Base-by-base conservation (phyloP, 2,888 invertebrate genomes). In the Notodonta dromedarius region DNA sequence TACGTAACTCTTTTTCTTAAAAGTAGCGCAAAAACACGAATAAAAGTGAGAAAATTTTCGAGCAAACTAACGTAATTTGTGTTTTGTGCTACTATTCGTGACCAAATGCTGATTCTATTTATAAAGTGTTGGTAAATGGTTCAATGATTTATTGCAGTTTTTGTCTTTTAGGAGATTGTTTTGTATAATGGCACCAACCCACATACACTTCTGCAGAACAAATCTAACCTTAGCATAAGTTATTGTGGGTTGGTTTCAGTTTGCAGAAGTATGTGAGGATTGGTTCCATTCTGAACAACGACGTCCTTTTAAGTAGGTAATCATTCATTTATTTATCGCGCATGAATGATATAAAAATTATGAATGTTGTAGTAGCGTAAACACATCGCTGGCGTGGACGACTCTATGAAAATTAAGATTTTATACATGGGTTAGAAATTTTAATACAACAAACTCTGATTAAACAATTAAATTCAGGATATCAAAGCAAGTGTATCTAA, bases 21-120 rank as follows among this genome's bases (percentile, higher is more conserved):
- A 53, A 13, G 6, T 5, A n/a, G 13, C 35, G 24, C 24, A 56
- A 52, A 58, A 63, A 48, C 40, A 51, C 40, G 51, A 59, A 32
- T 54, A 24, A 54, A 48, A 57, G 32, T 50, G 12, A 52, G 11
- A 35, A 16, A 4, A 53, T 9, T 16, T 50, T 50, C 8, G 9
- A 9, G 50, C 16, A 16, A 16, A 50, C 50, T 16, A 50, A 50
- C 16, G 16, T 16, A 50, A 50, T 50, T 50, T 8, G 50, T 16
- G 50, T 14, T n/a, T 46, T n/a, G 46, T 9, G 42, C 42, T 48
- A 13, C n/a, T 48, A n/a, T 48, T 50, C 16, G 50, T 50, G 16
- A 50, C 16, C 50, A 50, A 50, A 9, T 8, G 50, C 16, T 50
- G 16, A 16, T 50, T 16, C 50, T 16, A 50, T 50, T 50, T 48